Conservation (phyloP, 23 tunicate species). For the Halocynthia aurantium region DNA sequence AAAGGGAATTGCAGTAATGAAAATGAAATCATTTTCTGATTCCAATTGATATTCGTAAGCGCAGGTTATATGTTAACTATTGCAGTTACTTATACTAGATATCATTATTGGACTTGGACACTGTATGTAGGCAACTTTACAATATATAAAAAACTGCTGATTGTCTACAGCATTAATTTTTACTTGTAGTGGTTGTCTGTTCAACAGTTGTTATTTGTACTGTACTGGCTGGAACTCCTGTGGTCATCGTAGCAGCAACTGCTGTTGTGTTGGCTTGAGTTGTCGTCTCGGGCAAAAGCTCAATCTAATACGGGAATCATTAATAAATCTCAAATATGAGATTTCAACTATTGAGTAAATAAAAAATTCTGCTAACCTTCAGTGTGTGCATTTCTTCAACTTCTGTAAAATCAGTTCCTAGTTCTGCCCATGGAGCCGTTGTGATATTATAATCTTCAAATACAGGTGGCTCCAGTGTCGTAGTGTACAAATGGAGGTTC, state of each 20-base stretch:
- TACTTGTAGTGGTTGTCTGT: constrained; percentile 31
- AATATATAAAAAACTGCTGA: not conserved
- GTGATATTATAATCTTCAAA: constrained; percentile 10
- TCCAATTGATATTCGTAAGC: too few relatives aligned
- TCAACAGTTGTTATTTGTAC: constrained; percentile 7
- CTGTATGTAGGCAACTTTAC: not conserved
- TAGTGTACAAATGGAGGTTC: constrained; percentile 23
- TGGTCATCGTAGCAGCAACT: constrained; percentile 10
- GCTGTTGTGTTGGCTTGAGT: constrained; percentile 20
- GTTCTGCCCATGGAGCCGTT: constrained; percentile 54
- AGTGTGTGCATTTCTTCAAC: constrained; percentile 2
- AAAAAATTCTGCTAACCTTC: not conserved
- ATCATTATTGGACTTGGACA: not conserved
- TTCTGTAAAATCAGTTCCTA: not conserved
- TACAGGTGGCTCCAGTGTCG: constrained; percentile 19
- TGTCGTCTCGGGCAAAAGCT: constrained; percentile 22
- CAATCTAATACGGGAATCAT: not conserved
- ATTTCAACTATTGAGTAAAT: not conserved
- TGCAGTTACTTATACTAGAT: too few relatives aligned
- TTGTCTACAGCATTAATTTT: not conserved
- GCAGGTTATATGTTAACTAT: too few relatives aligned
- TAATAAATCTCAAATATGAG: not conserved
- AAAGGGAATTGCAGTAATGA: not conserved
- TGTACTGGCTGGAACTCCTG: constrained; percentile 1
- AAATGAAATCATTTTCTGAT: not conserved